Base-by-base conservation (phyloP, 1,140 invertebrate species). In the Cotesia chilonis region DNA sequence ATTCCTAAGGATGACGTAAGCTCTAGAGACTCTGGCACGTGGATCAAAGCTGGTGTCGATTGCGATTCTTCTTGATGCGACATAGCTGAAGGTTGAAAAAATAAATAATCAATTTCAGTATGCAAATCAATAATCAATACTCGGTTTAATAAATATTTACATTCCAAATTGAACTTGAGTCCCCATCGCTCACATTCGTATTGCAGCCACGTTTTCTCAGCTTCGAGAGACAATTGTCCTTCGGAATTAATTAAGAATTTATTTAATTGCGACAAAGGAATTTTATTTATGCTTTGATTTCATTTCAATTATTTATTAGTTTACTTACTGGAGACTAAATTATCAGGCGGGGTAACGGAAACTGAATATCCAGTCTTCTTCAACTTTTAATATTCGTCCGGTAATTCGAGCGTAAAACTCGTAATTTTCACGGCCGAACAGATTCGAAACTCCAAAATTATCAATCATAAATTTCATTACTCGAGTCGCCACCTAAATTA, bases 401-500 rank as follows among this genome's bases (percentile, higher is more conserved):
- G 96, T 97, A 54, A 97, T 96, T 28, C 95, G 90, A 3, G 96
- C 96, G 87, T 99, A 99, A 86, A 96, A 99, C 86, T 98, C 96
- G 82, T 99, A 98, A 85, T 98, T 99, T 55, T 97, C 94, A 60
- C 94, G 91, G 2, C 97, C 97, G 87, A 99, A 99, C 65, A 99
- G 90, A 85, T 98, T 95, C 60, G 94, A 94, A 37, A 95, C 93
- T 59, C 96, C 97, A 90, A 99, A 99, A 85, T 98, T 96, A 85
- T 98, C 96, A 80, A 99, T 98, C 80, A 97, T 92, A 87, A 94
- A 96, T 84, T 97, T 95, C 92, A 98, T 97, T 57, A 97, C 94
- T 77, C 94, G 91, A 12, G 96, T 97, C 68, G 96, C 95, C 81
- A 96, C 93, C 95, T 96, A 83, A 20, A 68, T 72, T 47, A 61